A percentile compares a stretch with the other conserved stretches of the same genome.
Conservation (phyloP, 2,113 vertebrate genomes). For the Desmodus rotundus region DNA sequence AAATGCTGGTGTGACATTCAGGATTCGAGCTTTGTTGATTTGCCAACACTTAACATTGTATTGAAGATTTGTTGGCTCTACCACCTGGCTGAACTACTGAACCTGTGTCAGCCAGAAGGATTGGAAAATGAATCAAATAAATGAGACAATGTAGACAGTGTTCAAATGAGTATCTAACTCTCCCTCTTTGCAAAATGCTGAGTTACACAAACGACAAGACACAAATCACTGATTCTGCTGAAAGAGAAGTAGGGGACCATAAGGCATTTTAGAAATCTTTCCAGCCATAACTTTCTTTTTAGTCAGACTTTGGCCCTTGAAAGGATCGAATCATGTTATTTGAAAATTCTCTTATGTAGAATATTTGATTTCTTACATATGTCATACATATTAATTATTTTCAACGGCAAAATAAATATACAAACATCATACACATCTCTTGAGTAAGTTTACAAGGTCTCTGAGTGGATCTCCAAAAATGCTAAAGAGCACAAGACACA, state of each 20-base stretch:
- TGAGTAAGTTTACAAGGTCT: background rate
- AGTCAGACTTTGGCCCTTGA: background rate
- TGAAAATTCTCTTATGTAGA: background rate
- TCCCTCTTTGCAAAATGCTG: conserved; percentile 53
- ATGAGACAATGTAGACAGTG: conserved; percentile 46
- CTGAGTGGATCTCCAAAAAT: background rate
- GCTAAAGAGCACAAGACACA: background rate
- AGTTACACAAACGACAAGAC: conserved; percentile 58
- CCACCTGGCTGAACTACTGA: conserved; percentile 38
- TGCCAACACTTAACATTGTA: conserved; percentile 33
- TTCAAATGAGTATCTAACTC: conserved; percentile 55
- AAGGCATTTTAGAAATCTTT: background rate
- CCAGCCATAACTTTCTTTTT: background rate
- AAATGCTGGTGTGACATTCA: background rate
- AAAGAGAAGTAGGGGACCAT: background rate
- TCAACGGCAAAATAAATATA: background rate
- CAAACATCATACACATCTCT: background rate
- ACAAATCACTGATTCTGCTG: conserved; percentile 51
- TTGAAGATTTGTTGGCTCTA: conserved; percentile 35
- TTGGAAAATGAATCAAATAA: conserved; percentile 61
- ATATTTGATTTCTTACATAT: background rate
- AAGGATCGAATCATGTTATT: background rate
- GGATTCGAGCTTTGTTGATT: conserved; percentile 18
- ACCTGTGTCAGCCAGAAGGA: conserved; percentile 44
- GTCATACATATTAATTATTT: background rate